Base-by-base conservation (phyloP, 2,888 invertebrate species). In the Nudaria mundana region DNA sequence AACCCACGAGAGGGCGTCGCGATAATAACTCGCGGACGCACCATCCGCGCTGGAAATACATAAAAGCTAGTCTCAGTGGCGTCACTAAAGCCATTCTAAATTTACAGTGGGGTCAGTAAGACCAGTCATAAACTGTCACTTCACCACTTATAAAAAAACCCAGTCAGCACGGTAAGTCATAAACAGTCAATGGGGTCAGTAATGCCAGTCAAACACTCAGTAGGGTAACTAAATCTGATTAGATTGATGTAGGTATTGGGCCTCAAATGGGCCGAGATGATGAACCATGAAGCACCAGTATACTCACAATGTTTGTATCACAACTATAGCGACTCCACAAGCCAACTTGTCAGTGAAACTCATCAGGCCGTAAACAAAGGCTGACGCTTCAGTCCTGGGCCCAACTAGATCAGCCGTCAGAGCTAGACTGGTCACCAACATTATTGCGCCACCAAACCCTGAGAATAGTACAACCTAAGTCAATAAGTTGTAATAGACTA, bases 291-390 rank as follows among this genome's bases (percentile, higher is more conserved):
- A n/a, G n/a, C 18, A 18, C 26, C 8, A 26, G 7, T 43, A 89
- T 46, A 90, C 92, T 90, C 76, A 95, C 91, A 94, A 88, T 63
- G 92, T 90, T 76, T 97, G 96, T 63, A 98, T 94, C 3, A 94
- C 55, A 44, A 94, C 92, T 35, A 97, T 95, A 29, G 94, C 95
- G 8, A 95, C 53, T 5, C 98, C 98, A 81, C 97, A 97, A 1
- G 95, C 92, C 5, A 98, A 82, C 81, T 98, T 98, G 81, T 98
- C 98, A 6, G 93, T 90, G 69, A 98, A 97, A 75, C 97, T 97
- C 95, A 98, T 97, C 8, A 95, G 91, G 3, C 97, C 97, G 71
- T 96, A 98, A 1, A 98, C 94, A 77, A 97, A 97, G 13, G 97
- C 97, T 3, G 97, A 95, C 49, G 93, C 95, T 58, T 95, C 94